These are phyloP conservation scores for Phylloscopus trochiloides DNA, from an alignment of 2,113 vertebrate genomes.

Conservation along the genomic window DNA sequence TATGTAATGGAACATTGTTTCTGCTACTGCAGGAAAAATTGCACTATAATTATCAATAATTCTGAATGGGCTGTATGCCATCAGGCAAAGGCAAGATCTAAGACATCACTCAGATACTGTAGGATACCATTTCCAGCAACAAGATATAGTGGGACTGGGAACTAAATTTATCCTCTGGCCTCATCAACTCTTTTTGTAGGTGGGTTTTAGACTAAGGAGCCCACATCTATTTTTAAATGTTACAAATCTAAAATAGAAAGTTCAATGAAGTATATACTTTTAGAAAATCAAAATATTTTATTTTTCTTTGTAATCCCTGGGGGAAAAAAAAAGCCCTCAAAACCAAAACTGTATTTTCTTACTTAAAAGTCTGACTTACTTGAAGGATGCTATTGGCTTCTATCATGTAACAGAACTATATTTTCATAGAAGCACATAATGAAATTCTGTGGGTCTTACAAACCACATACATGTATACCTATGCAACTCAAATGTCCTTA, in stretches of 20 bases:
- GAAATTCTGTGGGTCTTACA: not conserved
- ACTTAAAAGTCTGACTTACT: not conserved
- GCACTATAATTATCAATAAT: not conserved
- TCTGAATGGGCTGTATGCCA: not conserved
- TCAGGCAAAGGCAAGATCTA: not conserved
- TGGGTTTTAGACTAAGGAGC: not conserved
- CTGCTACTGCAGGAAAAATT: not conserved
- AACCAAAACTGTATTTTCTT: rapidly evolving
- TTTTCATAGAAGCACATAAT: not conserved
- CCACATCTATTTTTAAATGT: not conserved
- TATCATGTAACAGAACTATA: not conserved
- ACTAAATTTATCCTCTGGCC: not conserved
- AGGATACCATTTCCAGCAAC: not conserved
- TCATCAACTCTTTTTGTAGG: not conserved
- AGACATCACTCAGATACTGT: not conserved
- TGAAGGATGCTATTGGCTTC: not conserved
- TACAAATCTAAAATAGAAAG: not conserved
- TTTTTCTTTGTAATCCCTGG: not conserved
- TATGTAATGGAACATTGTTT: not conserved
- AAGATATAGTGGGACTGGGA: not conserved
- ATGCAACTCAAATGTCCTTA: not conserved
- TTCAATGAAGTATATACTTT: not conserved
- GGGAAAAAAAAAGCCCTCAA: not conserved
- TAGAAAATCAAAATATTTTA: not conserved
- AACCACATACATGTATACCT: not conserved